Evolutionary conservation across 2,888 invertebrate genomes (phyloP).

Genomic region (Erpobdella octoculata): DNA sequence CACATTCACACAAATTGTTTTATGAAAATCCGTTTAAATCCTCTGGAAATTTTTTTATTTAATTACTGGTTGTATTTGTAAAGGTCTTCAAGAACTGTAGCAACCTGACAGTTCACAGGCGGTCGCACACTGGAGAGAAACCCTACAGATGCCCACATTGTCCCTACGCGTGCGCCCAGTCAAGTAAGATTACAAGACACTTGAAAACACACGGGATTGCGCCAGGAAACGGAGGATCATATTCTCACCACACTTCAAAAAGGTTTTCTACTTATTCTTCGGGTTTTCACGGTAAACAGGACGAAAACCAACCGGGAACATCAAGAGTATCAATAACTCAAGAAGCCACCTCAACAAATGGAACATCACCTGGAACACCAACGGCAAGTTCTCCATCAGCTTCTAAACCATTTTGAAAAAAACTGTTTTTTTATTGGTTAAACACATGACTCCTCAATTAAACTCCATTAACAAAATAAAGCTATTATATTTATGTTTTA

Average conservation of each 20-base stretch:
- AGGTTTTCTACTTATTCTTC: slow-evolving; percentile 2
- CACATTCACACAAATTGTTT: too few relatives aligned
- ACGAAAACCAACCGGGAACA: neutral
- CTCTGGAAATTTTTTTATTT: neutral
- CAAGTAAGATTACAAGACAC: slow-evolving; percentile 94
- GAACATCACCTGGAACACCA: neutral
- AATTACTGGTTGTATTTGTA: neutral
- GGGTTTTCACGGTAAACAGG: neutral
- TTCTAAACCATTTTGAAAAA: slow-evolving; percentile 1
- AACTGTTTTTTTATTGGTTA: too few relatives aligned
- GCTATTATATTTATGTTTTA: too few relatives aligned
- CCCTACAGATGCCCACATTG: slow-evolving; percentile 98
- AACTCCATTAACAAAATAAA: too few relatives aligned
- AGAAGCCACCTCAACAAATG: neutral
- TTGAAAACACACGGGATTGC: slow-evolving; percentile 91
- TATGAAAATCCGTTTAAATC: too few relatives aligned
- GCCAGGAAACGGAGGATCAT: neutral
- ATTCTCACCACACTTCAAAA: neutral
- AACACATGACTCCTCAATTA: too few relatives aligned
- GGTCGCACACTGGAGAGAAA: slow-evolving; percentile 65
- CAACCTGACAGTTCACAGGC: slow-evolving; percentile 52
- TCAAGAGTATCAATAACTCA: neutral
- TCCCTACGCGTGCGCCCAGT: slow-evolving; percentile 98
- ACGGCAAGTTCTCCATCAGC: neutral
- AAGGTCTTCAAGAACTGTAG: slow-evolving; percentile 84